Evolutionary conservation across 2,113 vertebrate species (phyloP).

Genomic region (Pavo muticus): DNA sequence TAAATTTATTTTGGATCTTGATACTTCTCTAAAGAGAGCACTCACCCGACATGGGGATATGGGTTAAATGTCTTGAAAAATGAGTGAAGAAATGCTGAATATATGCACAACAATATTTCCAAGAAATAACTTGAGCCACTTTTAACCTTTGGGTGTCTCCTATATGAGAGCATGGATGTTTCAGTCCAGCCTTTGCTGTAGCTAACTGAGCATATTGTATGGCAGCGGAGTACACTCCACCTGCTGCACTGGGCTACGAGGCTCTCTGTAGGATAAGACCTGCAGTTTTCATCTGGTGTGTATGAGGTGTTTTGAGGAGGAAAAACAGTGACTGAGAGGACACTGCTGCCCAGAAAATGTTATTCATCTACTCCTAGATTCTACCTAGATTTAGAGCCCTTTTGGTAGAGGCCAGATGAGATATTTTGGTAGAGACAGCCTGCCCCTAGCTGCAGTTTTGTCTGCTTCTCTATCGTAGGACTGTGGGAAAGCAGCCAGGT

Average conservation of each 20-base stretch:
- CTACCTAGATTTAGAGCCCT: neutral
- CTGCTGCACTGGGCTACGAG: neutral
- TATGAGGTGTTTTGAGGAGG: neutral
- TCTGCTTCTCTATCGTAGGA: neutral
- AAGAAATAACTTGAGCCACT: neutral
- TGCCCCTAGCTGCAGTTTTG: neutral
- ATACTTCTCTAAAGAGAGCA: neutral
- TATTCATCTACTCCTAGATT: rapidly evolving
- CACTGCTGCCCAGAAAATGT: rapidly evolving
- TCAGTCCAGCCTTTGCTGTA: neutral
- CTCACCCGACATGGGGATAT: neutral
- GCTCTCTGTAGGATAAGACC: neutral
- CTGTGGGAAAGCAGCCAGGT: neutral
- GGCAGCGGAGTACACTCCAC: rapidly evolving
- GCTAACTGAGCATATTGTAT: rapidly evolving
- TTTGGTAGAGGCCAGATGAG: rapidly evolving
- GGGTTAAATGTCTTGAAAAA: neutral
- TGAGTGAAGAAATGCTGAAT: neutral
- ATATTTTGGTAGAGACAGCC: neutral
- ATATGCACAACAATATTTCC: neutral
- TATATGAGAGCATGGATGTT: rapidly evolving
- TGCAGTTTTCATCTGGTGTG: rapidly evolving
- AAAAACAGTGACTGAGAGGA: neutral
- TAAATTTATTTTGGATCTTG: neutral
- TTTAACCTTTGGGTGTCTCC: neutral